phyloP scores from a whole-genome alignment of 2,888 invertebrate genomes.

The Trissolcus japonicus region DNA sequence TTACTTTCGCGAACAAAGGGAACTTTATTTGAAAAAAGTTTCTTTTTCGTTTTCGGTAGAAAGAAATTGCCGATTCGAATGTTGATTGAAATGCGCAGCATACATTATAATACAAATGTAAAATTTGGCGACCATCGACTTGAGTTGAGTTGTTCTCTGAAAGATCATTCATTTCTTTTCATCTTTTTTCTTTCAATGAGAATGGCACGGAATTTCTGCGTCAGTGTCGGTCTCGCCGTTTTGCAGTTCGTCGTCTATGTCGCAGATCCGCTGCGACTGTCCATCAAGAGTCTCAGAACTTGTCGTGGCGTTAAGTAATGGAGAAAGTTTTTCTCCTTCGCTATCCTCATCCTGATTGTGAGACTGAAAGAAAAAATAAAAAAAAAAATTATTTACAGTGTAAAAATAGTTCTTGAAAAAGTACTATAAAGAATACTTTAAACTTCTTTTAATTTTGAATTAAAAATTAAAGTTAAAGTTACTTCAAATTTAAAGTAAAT shows the following conservation, averaged over 20 bases:
- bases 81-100: slow-evolving; percentile 1
- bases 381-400: neutral
- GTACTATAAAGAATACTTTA: too few species aligned
- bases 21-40: neutral
- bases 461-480: too few species aligned
- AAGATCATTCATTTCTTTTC: neutral
- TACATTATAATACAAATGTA: slow-evolving; percentile 25
- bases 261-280: slow-evolving; percentile 68
- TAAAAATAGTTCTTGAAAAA: too few species aligned
- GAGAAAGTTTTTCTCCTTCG: slow-evolving; percentile 89
- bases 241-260: slow-evolving; percentile 72
- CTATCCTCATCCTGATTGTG: slow-evolving; percentile 85
- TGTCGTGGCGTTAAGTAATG: slow-evolving; percentile 79
- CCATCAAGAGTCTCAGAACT: slow-evolving; percentile 70
- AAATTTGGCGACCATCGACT: neutral
- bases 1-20: neutral
- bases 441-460: too few species aligned
- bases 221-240: slow-evolving; percentile 70
- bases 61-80: neutral
- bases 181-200: slow-evolving; percentile 54
- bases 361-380: slow-evolving; percentile 59
- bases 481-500: too few species aligned
- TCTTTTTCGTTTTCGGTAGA: neutral
- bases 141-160: neutral
- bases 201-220: slow-evolving; percentile 68